Percentiles rank a stretch among this genome's conserved stretches.
Conservation (phyloP, 2,113 vertebrate species). For the Promerops cafer region DNA sequence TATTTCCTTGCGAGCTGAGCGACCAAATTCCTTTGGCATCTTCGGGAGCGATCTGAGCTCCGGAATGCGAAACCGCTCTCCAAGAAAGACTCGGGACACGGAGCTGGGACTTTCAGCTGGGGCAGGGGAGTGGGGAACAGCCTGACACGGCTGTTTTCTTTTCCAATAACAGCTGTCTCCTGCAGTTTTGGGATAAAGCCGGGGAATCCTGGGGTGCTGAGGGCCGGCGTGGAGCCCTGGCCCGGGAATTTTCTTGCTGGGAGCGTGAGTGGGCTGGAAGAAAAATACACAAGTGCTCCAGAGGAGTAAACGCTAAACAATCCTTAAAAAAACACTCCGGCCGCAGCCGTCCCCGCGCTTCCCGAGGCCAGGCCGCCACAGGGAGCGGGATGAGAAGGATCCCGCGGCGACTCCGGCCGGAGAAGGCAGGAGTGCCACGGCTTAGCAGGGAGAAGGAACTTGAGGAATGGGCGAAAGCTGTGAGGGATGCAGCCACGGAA, state of each 20-base stretch:
- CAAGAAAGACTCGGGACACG: not conserved
- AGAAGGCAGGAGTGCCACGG: not conserved
- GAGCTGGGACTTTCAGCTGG: not conserved
- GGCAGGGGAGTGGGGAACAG: not conserved
- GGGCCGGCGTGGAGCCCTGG: constrained; percentile 5
- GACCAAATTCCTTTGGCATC: constrained; percentile 4
- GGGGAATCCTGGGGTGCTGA: not conserved
- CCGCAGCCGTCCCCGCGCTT: not conserved
- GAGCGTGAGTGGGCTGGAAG: constrained; percentile 37
- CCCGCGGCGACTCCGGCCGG: not conserved
- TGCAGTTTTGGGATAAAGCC: not conserved
- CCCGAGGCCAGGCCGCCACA: not conserved
- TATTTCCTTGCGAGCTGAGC: not conserved
- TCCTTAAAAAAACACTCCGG: constrained; percentile 24
- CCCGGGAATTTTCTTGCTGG: constrained; percentile 18
- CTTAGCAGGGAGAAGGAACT: constrained; percentile 54
- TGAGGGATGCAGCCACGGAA: not conserved
- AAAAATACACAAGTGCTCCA: constrained; percentile 9
- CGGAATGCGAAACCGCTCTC: not conserved
- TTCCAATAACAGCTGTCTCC: not conserved
- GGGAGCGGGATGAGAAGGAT: constrained; percentile 54
- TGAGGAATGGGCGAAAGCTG: constrained; percentile 54
- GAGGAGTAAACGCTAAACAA: constrained; percentile 41
- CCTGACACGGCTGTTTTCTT: constrained; percentile 30
- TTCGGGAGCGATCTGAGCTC: not conserved